Base-by-base conservation (phyloP, 2,113 vertebrate genomes). In the Mastomys natalensis region DNA sequence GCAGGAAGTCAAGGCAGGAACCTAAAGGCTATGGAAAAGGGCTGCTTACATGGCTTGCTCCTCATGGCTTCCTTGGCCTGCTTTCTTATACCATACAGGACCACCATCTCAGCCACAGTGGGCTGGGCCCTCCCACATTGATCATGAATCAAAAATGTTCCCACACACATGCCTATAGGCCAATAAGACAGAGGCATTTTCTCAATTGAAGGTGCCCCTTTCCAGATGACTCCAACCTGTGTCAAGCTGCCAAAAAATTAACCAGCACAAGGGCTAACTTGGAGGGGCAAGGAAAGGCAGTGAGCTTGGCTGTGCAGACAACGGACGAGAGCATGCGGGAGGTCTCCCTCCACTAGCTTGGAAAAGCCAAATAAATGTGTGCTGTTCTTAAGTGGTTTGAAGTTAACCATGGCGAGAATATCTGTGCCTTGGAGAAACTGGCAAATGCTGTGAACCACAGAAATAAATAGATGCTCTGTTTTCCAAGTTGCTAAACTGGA, bases 361-460 rank as follows among this genome's bases (percentile, higher is more conserved):
- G 34, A 26, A 89, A 58, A 80, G 51, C 37, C 68, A 77, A 68
- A 53, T 48, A 77, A 62, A 48, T 43, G 74, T 13, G 1, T 40
- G 13, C 55, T 90, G n/a, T 58, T 78, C 73, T 74, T 40, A 9
- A 34, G 55, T 64, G 34, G 51, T 29, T 90, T 91, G 86, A 90
- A 96, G 88, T 3, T 93, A 81, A 87, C 80, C 88, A 40, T 11
- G 1, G 43, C 93, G 68, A 48, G 53, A 90, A 68, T 82, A 92
- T 76, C 15, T 78, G 74, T 86, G 60, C 64, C 89, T 7, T 21
- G 15, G 80, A 90, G 74, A 98, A 90, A 93, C n/a, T 21, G 31
- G 81, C 74, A 92, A 94, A 93, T 70, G 45, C 48, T 78, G 17
- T 34, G 87, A 77, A 55, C 64, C 43, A 51, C 1, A 7, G 70